Evolutionary conservation across 2,113 vertebrate species (phyloP).

Genomic region (Patagioenas fasciata): DNA sequence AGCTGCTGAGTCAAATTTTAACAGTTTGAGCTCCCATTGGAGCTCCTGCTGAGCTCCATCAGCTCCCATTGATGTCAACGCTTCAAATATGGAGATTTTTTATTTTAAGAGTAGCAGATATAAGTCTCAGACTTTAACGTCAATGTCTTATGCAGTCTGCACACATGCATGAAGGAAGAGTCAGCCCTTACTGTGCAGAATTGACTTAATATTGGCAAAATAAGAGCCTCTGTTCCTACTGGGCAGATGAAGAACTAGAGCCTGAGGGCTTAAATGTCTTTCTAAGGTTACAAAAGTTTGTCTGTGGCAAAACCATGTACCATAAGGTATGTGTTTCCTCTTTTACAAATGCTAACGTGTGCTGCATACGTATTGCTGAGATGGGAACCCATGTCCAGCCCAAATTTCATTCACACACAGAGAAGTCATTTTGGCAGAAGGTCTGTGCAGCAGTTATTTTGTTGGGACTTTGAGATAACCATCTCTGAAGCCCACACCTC

Average conservation of each 20-base stretch:
- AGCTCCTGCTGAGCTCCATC: not conserved
- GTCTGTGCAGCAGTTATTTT: not conserved
- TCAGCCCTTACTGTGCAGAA: not conserved
- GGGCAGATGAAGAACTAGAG: not conserved
- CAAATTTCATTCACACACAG: rapidly evolving
- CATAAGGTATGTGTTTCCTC: not conserved
- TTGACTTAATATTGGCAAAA: rapidly evolving
- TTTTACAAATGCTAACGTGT: rapidly evolving
- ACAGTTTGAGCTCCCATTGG: not conserved
- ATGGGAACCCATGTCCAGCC: not conserved
- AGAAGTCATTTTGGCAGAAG: not conserved
- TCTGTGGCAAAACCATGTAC: not conserved
- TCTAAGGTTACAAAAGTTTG: not conserved
- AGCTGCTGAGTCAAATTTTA: not conserved
- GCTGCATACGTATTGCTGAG: not conserved
- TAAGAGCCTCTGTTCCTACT: rapidly evolving
- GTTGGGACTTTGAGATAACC: not conserved
- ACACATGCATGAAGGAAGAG: not conserved
- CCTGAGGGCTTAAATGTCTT: not conserved
- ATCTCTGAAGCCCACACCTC: not conserved
- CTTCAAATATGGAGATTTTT: not conserved
- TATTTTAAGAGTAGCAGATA: not conserved
- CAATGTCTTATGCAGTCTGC: too few relatives aligned
- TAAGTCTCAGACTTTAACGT: not conserved
- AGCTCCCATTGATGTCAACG: not conserved